Evolutionary conservation across 2,797 vertebrate species (phyloP), one percentile per base, ranked within the genome.

Genomic region (Spinus olivaceus): DNA sequence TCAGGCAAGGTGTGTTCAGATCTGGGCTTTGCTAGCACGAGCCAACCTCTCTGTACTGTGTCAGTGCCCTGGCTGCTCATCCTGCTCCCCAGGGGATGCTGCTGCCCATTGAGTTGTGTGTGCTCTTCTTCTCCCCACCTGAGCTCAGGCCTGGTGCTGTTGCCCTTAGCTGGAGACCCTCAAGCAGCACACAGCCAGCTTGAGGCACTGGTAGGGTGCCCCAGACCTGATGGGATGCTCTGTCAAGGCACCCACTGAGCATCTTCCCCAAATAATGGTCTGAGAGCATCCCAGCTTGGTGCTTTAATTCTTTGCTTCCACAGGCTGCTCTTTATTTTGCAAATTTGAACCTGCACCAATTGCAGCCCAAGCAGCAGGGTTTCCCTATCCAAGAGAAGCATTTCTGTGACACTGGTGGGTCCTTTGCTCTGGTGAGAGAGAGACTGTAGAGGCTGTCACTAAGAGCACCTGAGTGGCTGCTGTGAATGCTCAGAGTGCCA

Each of bases 31-130:
- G 35, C 69, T 74, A 35, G 20, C 65, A 33, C 12, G 7, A 71
- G 7, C 71, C 33, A 70, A 0, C 56, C 47, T 73, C n/a, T 6
- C n/a, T 35, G 51, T 51, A 8, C 28, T 1, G 0, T 35, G 21
- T 64, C 23, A 39, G 32, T 81, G 47, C n/a, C 33, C 33, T 76
- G 71, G 20, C 20, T 69, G 56, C 70, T 57, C 3, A 2, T 25
- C 49, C 51, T 12, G 2, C 9, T 86, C 61, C 56, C 51, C 44
- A 33, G 78, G 1, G 2, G 60, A 41, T 53, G 47, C 27, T 86
- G 21, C 64, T 73, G 42, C 28, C 41, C 6, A 9, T 3, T 0
- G 0, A 27, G 44, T 0, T 20, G 5, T 2, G 22, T 37, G 23
- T 57, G 17, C 32, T 53, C 27, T 35, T 41, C 51, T 70, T 60